phyloP scores from a whole-genome alignment of 2,113 vertebrate species.

The Anoura caudifer region DNA sequence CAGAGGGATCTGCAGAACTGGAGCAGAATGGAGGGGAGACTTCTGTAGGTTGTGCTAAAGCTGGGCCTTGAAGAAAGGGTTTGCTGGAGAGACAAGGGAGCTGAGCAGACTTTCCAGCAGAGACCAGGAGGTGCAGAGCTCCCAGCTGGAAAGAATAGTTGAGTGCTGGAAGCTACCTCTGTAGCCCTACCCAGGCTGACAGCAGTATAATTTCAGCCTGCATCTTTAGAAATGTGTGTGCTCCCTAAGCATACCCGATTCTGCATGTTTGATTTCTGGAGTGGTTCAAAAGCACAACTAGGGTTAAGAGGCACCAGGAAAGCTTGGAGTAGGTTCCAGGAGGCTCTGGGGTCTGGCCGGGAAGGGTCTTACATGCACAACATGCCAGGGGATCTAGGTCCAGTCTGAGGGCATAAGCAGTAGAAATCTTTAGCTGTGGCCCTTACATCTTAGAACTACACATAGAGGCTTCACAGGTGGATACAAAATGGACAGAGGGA shows the following conservation, averaged over 20 bases:
- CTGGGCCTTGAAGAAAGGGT: neutral
- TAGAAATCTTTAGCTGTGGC: neutral
- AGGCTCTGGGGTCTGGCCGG: neutral
- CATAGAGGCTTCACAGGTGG: neutral
- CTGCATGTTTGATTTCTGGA: neutral
- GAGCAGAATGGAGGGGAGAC: neutral
- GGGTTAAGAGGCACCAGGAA: neutral
- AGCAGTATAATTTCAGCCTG: neutral
- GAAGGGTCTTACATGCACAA: neutral
- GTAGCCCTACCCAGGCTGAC: neutral
- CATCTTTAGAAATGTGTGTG: neutral
- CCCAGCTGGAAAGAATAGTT: neutral
- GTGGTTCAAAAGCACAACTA: neutral
- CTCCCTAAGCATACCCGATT: neutral
- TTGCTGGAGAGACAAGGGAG: neutral
- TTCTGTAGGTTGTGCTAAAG: neutral
- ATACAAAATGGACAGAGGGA: rapidly evolving
- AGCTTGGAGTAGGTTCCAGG: neutral
- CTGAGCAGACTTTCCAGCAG: neutral
- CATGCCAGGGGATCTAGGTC: neutral
- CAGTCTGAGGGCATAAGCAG: neutral
- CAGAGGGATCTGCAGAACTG: neutral
- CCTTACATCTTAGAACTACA: neutral
- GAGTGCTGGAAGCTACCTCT: neutral
- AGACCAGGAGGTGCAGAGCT: neutral